A percentile compares a stretch with the other conserved stretches of the same genome.
These are phyloP conservation scores for Eledona agricola DNA, from an alignment of 2,888 invertebrate species.

Conservation along the genomic window DNA sequence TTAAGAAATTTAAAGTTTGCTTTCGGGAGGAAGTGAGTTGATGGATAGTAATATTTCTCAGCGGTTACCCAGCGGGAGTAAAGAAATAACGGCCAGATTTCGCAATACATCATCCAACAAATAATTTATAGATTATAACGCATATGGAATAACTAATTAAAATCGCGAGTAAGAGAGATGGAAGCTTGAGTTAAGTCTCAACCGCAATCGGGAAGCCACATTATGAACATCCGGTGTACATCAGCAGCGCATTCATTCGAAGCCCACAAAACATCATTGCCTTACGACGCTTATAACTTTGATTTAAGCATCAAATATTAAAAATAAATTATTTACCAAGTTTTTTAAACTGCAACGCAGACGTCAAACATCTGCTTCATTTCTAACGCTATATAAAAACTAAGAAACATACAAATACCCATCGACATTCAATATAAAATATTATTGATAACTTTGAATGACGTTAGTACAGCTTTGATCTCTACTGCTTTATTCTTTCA, in stretches of 20 bases:
- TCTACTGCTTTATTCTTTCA: no score
- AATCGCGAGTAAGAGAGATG: conserved; percentile 58
- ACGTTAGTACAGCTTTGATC: no score
- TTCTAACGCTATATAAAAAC: no score
- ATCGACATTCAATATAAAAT: no score
- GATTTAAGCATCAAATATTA: conserved; percentile 38
- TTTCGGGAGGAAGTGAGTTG: conserved; percentile 13
- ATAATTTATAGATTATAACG: conserved; percentile 60
- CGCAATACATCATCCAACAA: conserved; percentile 34
- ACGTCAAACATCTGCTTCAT: no score
- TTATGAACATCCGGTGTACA: conserved; percentile 61
- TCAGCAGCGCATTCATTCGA: conserved; percentile 39
- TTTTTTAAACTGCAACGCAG: no score
- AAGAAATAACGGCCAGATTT: conserved; percentile 16
- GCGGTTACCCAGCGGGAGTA: neutral
- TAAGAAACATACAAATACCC: no score
- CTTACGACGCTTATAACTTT: conserved; percentile 32
- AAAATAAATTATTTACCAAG: conserved; percentile 33
- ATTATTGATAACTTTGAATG: no score
- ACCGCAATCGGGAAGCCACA: conserved; percentile 59
- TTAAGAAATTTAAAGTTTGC: conserved; percentile 20
- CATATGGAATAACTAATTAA: conserved; percentile 62
- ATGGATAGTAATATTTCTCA: conserved; percentile 15
- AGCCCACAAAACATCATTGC: conserved; percentile 38
- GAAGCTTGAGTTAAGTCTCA: conserved; percentile 53